Base-by-base conservation (phyloP, 2,888 invertebrate species). In the Ptychoptera contaminata region DNA sequence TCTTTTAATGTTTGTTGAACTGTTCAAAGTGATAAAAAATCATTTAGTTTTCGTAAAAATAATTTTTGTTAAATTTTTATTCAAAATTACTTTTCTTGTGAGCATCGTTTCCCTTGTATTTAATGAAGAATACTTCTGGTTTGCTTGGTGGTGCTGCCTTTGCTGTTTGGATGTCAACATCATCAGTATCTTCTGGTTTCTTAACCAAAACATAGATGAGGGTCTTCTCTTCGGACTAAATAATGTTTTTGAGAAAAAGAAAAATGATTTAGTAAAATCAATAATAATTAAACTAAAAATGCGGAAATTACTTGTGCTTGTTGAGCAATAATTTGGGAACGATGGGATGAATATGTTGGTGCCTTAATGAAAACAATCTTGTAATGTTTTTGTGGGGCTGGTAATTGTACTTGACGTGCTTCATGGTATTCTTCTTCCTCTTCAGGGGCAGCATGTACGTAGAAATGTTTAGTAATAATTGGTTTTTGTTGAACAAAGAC, bases 311-410 rank as follows among this genome's bases (percentile, higher is more conserved):
- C 54, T 31, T 58, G 53, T 48, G 62, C 53, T 37, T 60, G 59
- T 51, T 23, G 23, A 7, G 23, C 23, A 23, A 23, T 23, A 23
- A 23, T 23, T 23, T 23, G 23, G 23, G 23, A 23, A 23, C 23
- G 23, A 23, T 23, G 23, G 31, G 62, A 58, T 2, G 16, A 16
- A 6, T 45, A 29, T 10, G 51, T 47, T 32, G 65, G 65, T 10
- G 65, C 62, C 42, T 61, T 60, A 29, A 65, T 65, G 47, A 65
- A 65, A 2, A 65, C 58, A 5, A 65, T 60, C 4, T 65, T 60
- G 48, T 65, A 65, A 46, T 61, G 60, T 46, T 57, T 58, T 16
- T 57, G 57, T 41, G 62, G 59, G 3, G 61, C 59, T 2, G 52
- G 50, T n/a, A 52, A 42, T 1, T 58, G 56, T 34, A 53, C 40